Evolutionary conservation across 1,140 invertebrate species (phyloP), one percentile per base, ranked within the genome.

Genomic region (Megalonaias nervosa): DNA sequence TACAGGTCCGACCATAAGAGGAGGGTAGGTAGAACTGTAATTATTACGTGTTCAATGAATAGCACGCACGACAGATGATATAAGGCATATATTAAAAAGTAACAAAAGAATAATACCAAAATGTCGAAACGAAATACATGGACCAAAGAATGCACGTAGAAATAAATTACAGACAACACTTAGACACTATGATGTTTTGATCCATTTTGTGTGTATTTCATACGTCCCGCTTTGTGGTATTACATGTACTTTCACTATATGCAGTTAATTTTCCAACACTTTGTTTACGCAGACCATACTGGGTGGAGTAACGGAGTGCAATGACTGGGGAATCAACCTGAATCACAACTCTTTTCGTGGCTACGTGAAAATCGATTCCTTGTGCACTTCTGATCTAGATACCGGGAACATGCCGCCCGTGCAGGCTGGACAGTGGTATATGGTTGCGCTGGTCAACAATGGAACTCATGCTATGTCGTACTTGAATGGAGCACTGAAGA

Each of bases 291-390:
- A 87, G 86, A 82, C 83, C 31, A 81, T 87, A 21, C 70, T 82
- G 55, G 86, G 86, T 12, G 83, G 84, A 4, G 83, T 81, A 15
- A 70, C 61, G 9, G 64, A 64, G 13, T 85, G 86, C 74, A 73
- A 74, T 60, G 83, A 86, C 56, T 87, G 84, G 60, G 86, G 86
- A 11, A 68, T 87, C 65, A 79, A 80, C 71, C 69, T 81, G 23
- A 80, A 84, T 71, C 77, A 70, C 58, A 81, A 81, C 23, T 79
- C 81, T 58, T 87, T 87, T 74, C 76, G 78, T 65, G 82, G 79
- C 21, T 85, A 82, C 60, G 82, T 78, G 21, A 78, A 78, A 31
- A 31, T 78, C 19, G 73, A 71, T n/a, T 70, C 59, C 11, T 61
- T 65, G 23, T 72, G 78, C 38, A 78, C 76, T 55, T 59, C 71